Base-by-base conservation (phyloP, 1,140 invertebrate species). In the Bombyx mandarina region DNA sequence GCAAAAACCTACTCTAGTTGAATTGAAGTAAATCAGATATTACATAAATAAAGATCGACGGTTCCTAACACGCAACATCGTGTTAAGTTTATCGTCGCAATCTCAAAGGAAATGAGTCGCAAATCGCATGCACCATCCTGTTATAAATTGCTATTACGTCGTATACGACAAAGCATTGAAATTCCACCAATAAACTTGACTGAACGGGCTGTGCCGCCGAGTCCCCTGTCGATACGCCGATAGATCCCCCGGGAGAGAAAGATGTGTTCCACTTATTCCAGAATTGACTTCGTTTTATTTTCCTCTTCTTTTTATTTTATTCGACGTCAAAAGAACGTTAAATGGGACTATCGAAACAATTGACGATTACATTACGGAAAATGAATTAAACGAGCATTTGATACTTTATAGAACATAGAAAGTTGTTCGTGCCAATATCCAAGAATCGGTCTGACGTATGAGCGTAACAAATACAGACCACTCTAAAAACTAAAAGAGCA, bases 171-270 rank as follows among this genome's bases (percentile, higher is more conserved):
- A 73, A 67, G 64, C 68, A 71, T 71, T 71, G 68, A 71, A 71
- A 71, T 73, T 73, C 60, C 60, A 51, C 71, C 68, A 68, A 73
- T 71, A 73, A 71, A 68, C 61, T 70, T 69, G 70, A 69, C 65
- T 71, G 68, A 73, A 62, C 64, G 64, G 60, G 58, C 62, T 66
- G 50, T 58, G 55, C 61, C 61, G 63, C 52, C 58, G 61, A 64
- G 62, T 68, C 64, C 71, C 68, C 58, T 65, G 71, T 64, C 68
- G 62, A 69, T 67, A 65, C 65, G 64, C 60, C 63, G 66, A 71
- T 67, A 68, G 64, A 62, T 66, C 68, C 66, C 68, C 46, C 42
- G 66, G 63, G 62, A 65, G 64, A 66, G 67, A 66, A 66, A 66
- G 68, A 73, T 73, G 71, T 63, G 61, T 70, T 67, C 67, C 67